Evolutionary conservation across 2,797 vertebrate genomes (phyloP).

Genomic region (Hippocampus kuda): DNA sequence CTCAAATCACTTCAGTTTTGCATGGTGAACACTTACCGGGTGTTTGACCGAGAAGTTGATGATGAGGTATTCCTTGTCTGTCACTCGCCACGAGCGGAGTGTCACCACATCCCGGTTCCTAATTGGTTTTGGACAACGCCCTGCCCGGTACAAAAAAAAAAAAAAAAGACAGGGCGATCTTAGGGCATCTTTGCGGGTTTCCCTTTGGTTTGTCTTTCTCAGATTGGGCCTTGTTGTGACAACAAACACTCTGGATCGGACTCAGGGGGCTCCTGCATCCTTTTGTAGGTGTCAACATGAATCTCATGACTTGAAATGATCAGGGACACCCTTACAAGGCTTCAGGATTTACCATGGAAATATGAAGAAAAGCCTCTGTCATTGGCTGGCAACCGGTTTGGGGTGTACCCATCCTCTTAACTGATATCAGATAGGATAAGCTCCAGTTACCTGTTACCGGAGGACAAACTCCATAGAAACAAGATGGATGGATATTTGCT

Average conservation of each 20-base stretch:
- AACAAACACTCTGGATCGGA: constrained; percentile 32
- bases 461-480: too few relatives aligned
- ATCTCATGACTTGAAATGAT: background rate
- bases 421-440: too few relatives aligned
- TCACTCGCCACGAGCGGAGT: constrained; percentile 65
- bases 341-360: too few relatives aligned
- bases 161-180: background rate
- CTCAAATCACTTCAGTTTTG: too few relatives aligned
- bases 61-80: constrained; percentile 61
- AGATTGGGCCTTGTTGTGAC: constrained; percentile 28
- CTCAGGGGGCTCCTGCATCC: background rate
- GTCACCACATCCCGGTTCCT: constrained; percentile 72
- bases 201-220: background rate
- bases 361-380: too few relatives aligned
- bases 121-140: constrained; percentile 65
- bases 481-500: too few relatives aligned
- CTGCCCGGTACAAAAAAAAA: constrained; percentile 32
- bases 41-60: constrained; percentile 71
- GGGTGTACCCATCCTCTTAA: too few relatives aligned
- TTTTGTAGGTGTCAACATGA: background rate
- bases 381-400: too few relatives aligned
- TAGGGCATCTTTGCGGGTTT: background rate
- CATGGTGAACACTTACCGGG: constrained; percentile 42
- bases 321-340: background rate
- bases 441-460: too few relatives aligned